Percentiles rank a stretch among this genome's conserved stretches.
These are phyloP conservation scores for Chionodraco myersi DNA, from an alignment of 2,113 vertebrate genomes.

Conservation along the genomic window DNA sequence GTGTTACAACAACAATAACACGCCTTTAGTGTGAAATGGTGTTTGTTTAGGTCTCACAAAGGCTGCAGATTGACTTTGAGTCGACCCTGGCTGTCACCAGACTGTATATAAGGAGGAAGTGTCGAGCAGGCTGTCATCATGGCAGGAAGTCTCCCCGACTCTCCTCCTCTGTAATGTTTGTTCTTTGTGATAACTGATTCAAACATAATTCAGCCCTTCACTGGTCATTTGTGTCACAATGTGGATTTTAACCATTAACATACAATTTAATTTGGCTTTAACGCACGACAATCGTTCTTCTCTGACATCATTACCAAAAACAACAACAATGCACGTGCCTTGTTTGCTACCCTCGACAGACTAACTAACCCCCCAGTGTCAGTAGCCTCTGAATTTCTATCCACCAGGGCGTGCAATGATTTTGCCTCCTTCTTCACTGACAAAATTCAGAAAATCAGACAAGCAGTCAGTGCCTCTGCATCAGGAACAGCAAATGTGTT, in stretches of 20 bases:
- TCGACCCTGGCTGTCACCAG: slow-evolving; percentile 63
- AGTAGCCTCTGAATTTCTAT: no score
- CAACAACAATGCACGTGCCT: no score
- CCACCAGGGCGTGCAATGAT: no score
- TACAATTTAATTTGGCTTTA: neutral
- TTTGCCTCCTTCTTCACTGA: no score
- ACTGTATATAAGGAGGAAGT: slow-evolving; percentile 63
- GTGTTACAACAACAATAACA: slow-evolving; percentile 19
- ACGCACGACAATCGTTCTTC: no score
- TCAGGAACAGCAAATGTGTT: no score
- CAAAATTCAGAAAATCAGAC: no score
- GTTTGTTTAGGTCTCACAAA: slow-evolving; percentile 26
- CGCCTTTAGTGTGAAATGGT: slow-evolving; percentile 17
- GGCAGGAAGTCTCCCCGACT: slow-evolving; percentile 8
- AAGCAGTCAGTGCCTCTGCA: no score
- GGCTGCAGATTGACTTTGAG: slow-evolving; percentile 35
- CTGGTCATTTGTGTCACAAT: neutral
- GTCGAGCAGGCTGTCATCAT: slow-evolving; percentile 36
- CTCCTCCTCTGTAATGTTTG: neutral
- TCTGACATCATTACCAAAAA: no score
- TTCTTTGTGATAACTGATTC: neutral
- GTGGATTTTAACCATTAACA: neutral
- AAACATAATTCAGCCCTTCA: neutral
- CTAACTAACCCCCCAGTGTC: no score
- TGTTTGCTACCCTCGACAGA: no score